These are phyloP conservation scores for Podocnemis expansa DNA, from an alignment of 2,113 vertebrate genomes.

Conservation along the genomic window DNA sequence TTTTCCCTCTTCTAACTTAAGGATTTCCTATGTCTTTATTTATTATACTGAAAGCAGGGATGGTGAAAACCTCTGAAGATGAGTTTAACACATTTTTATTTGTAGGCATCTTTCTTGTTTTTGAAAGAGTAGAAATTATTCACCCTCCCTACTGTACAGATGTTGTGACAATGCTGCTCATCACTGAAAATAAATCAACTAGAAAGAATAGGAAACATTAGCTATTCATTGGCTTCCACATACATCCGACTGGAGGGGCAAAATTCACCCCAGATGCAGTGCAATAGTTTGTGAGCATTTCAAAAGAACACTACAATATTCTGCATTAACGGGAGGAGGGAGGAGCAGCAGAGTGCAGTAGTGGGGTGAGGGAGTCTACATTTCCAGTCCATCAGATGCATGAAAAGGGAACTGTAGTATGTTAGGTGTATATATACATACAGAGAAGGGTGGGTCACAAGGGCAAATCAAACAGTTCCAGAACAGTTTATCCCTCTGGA, in stretches of 20 bases:
- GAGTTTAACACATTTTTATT: not conserved
- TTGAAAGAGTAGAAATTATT: slow-evolving; percentile 6
- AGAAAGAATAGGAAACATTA: not conserved
- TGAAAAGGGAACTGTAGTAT: too few relatives aligned
- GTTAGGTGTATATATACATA: too few relatives aligned
- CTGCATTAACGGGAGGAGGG: rapidly evolving
- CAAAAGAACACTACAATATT: too few relatives aligned
- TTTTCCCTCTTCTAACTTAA: rapidly evolving
- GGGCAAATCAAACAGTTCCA: too few relatives aligned
- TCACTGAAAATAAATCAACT: not conserved
- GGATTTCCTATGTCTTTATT: not conserved
- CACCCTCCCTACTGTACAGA: not conserved
- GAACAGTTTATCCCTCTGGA: too few relatives aligned
- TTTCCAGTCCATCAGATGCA: not conserved
- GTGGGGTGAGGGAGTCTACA: rapidly evolving
- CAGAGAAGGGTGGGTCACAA: too few relatives aligned
- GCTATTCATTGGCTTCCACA: not conserved
- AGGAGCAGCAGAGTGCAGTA: not conserved
- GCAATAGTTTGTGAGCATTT: rapidly evolving
- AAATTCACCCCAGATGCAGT: not conserved
- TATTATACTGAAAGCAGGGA: rapidly evolving
- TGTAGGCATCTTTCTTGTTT: slow-evolving; percentile 18
- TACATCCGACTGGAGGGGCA: rapidly evolving
- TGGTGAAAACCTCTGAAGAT: not conserved
- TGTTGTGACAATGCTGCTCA: not conserved